Conservation (phyloP, 2,113 vertebrate species). For the Scomber japonicus region DNA sequence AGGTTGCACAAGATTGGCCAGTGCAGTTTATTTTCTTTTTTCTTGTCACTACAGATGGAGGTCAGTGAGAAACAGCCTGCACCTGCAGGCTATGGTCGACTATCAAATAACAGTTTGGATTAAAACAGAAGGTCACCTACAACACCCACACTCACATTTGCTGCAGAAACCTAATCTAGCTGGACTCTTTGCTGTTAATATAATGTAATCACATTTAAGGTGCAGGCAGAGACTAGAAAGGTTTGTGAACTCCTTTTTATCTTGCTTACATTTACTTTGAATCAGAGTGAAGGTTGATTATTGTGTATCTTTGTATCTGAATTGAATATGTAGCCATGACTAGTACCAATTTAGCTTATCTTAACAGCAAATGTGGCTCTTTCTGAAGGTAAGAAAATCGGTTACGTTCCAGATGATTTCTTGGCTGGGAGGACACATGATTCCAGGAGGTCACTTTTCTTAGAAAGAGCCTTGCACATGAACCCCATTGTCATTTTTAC, state of each 20-base stretch:
- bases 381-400: too few relatives aligned
- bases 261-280: neutral
- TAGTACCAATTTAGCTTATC: too few relatives aligned
- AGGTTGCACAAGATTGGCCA: neutral
- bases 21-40: neutral
- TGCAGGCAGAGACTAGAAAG: neutral
- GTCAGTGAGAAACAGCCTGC: constrained; percentile 44
- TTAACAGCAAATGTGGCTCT: too few relatives aligned
- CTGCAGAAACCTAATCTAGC: constrained; percentile 22
- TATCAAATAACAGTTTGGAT: constrained; percentile 46
- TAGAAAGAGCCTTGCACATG: too few relatives aligned
- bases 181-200: neutral
- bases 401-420: too few relatives aligned
- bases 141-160: neutral
- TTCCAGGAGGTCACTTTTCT: too few relatives aligned
- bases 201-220: constrained; percentile 4
- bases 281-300: neutral
- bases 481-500: too few relatives aligned
- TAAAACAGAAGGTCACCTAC: constrained; percentile 53
- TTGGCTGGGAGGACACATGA: too few relatives aligned
- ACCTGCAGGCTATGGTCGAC: constrained; percentile 12
- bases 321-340: neutral
- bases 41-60: neutral
- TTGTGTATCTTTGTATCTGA: neutral
- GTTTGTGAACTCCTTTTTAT: constrained; percentile 2